Evolutionary conservation across 2,888 invertebrate genomes (phyloP), one percentile per base, ranked within the genome.

Genomic region (Lacanobia wlatinum): DNA sequence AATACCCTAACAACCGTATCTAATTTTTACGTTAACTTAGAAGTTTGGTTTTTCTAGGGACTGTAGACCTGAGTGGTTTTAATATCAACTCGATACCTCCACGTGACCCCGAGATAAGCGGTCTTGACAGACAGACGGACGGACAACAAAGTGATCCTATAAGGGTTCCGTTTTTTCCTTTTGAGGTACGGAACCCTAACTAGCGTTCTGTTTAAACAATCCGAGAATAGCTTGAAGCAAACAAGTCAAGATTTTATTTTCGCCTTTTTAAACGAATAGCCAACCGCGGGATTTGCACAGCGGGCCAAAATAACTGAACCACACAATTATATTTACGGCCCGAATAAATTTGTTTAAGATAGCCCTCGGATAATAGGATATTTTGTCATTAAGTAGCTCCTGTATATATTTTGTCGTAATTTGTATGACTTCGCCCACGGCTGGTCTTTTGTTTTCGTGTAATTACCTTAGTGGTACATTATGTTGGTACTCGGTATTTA

Each of bases 261-360:
- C 18, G 43, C n/a, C 59, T 68, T 53, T 79, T 82, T 72, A 68
- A 82, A 72, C 28, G 48, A 58, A 67, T 28, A 67, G 28, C 55
- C 70, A 40, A 23, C 34, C 50, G 16, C 50, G 12, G 40, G 63
- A 59, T 66, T 60, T 77, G 46, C 78, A 69, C 66, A 58, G 60
- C 62, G 68, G 58, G 68, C 66, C 84, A 23, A 69, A 81, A 78
- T 75, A 75, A 81, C 58, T 52, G 61, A n/a, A 60, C 70, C 62
- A 43, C 50, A 59, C 68, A 73, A 66, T 78, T 68, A 64, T 84
- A 84, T 83, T 81, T 70, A 84, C 74, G 63, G 67, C 52, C 65
- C 18, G 70, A 78, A 75, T 78, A 84, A 76, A 70, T 83, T 84
- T 78, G 52, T 72, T 84, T 74, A 60, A 73, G 73, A 72, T 69